phyloP scores from a whole-genome alignment of 2,888 invertebrate species.

The Callimorpha dominula region DNA sequence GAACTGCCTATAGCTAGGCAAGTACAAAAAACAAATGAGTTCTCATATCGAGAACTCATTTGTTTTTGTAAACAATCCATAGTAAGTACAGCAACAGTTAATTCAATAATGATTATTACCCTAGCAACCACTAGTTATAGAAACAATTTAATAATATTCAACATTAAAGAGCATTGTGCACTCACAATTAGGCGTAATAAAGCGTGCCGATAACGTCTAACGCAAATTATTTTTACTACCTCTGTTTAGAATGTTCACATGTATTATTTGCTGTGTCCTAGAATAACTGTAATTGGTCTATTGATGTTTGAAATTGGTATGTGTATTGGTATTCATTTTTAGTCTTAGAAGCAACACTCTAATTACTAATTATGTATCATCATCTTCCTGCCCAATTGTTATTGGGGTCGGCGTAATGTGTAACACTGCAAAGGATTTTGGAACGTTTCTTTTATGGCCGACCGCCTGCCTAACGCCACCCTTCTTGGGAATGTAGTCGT shows the following conservation, averaged over 20 bases:
- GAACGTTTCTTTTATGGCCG: too few species aligned
- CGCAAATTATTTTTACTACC: not conserved
- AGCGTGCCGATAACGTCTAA: not conserved
- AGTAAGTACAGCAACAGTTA: conserved; percentile 36
- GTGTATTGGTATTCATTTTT: too few species aligned
- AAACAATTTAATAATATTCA: conserved; percentile 49
- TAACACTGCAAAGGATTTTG: too few species aligned
- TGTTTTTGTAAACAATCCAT: conserved; percentile 36
- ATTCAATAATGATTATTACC: conserved; percentile 30
- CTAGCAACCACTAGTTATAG: conserved; percentile 41
- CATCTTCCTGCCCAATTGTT: too few species aligned
- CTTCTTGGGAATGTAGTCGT: too few species aligned
- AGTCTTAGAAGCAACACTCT: too few species aligned
- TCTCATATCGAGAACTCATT: not conserved
- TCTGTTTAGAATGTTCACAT: not conserved
- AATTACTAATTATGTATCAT: too few species aligned
- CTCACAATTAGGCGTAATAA: conserved; percentile 2
- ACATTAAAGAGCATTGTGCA: conserved; percentile 29
- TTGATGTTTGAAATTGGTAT: too few species aligned
- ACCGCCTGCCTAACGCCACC: too few species aligned
- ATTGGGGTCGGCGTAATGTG: too few species aligned
- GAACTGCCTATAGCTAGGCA: not conserved
- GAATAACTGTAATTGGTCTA: too few species aligned
- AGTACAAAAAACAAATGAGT: not conserved
- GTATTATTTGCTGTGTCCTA: not conserved